Conservation (phyloP, 2,888 invertebrate genomes). For the Eupithecia abbreviata region DNA sequence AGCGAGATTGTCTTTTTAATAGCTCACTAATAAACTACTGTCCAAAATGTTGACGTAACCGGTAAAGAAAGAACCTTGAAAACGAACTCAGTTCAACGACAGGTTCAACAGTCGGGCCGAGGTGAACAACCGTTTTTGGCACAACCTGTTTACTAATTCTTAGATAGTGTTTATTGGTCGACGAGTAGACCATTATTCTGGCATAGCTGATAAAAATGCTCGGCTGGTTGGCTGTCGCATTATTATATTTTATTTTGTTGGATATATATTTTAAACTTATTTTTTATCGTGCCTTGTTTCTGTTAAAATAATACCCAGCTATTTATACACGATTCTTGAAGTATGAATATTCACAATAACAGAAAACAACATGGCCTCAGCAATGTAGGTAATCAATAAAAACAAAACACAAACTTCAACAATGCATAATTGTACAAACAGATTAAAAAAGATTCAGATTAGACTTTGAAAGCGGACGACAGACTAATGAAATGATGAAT, state of each 20-base stretch:
- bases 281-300: not conserved
- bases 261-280: not conserved
- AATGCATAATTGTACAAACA: not conserved
- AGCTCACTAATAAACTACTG: not conserved
- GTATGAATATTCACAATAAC: no score
- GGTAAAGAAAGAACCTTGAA: constrained; percentile 53
- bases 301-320: not conserved
- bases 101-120: constrained; percentile 47
- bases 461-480: not conserved
- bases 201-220: not conserved
- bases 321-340: no score
- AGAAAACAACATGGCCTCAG: no score
- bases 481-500: not conserved
- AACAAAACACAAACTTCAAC: not conserved
- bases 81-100: constrained; percentile 53
- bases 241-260: not conserved
- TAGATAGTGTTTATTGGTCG: constrained; percentile 44
- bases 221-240: not conserved
- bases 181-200: constrained; percentile 17
- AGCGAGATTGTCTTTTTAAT: not conserved
- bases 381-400: no score
- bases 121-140: constrained; percentile 64
- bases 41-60: constrained; percentile 5
- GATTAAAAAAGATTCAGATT: not conserved
- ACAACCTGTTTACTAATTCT: constrained; percentile 60